phyloP scores from a whole-genome alignment of 2,797 vertebrate species.

The Hozukius guyotensis region DNA sequence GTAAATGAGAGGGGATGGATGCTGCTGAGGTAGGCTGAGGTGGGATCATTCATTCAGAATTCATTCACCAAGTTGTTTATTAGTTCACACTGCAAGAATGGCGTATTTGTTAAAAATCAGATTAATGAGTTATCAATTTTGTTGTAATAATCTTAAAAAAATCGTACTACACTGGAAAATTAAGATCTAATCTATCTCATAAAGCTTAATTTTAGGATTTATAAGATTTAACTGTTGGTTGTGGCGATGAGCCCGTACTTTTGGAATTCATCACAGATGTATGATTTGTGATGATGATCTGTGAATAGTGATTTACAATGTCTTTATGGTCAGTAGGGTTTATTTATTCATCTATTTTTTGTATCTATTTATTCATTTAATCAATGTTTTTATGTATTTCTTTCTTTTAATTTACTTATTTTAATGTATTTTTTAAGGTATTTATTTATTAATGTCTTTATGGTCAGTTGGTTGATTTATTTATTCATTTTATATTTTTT shows the following conservation, averaged over 20 bases:
- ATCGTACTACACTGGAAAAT: neutral
- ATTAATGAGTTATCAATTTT: neutral
- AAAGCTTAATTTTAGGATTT: neutral
- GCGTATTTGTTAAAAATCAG: neutral
- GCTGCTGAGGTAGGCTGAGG: conserved; percentile 10
- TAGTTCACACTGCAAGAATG: neutral
- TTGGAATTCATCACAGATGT: neutral
- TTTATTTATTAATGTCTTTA: too few relatives aligned
- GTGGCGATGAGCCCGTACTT: neutral
- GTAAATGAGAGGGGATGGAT: conserved; percentile 34
- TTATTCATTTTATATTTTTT: too few relatives aligned
- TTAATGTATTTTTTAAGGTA: too few relatives aligned
- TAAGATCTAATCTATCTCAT: neutral
- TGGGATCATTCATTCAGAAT: conserved; percentile 51
- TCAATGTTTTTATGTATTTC: too few relatives aligned
- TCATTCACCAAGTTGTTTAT: conserved; percentile 21
- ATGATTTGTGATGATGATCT: neutral
- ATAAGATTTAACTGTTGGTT: neutral
- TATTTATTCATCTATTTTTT: too few relatives aligned
- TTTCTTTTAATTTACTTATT: too few relatives aligned
- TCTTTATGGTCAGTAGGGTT: too few relatives aligned
- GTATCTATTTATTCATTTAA: too few relatives aligned
- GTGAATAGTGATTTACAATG: too few relatives aligned
- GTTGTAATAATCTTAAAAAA: neutral
- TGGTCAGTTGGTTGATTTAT: too few relatives aligned